Conservation (phyloP, 2,113 vertebrate species). For the Chrysochloris asiatica region DNA sequence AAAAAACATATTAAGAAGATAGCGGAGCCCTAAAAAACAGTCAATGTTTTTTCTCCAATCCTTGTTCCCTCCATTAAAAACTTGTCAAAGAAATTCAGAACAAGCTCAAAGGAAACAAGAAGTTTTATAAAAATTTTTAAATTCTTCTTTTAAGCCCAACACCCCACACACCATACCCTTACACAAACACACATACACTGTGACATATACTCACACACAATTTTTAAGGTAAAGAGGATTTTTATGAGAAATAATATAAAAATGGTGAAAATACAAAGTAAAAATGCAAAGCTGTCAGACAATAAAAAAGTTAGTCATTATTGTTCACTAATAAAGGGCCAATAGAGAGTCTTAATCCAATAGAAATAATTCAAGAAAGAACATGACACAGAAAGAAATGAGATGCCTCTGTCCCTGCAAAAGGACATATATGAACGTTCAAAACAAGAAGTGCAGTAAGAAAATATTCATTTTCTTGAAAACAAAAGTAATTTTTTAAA, state of each 20-base stretch:
- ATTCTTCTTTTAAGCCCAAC: not conserved
- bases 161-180: not conserved
- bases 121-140: not conserved
- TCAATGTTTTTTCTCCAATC: not conserved
- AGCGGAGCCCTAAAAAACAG: not conserved
- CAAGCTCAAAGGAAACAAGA: not conserved
- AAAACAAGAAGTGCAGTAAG: not conserved
- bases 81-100: conserved; percentile 23
- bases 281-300: not conserved
- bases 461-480: not conserved
- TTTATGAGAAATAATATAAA: not conserved
- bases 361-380: not conserved
- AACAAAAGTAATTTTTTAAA: not conserved
- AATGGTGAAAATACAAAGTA: not conserved
- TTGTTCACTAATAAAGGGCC: not conserved
- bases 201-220: not conserved
- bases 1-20: not conserved
- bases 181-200: not conserved
- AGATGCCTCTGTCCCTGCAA: not conserved
- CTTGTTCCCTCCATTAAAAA: not conserved
- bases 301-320: not conserved
- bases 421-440: not conserved
- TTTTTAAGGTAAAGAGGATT: not conserved
- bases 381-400: not conserved
- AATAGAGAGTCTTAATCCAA: too few relatives aligned